Base-by-base conservation (phyloP, 2,113 vertebrate genomes). In the Hepsetus odoe region DNA sequence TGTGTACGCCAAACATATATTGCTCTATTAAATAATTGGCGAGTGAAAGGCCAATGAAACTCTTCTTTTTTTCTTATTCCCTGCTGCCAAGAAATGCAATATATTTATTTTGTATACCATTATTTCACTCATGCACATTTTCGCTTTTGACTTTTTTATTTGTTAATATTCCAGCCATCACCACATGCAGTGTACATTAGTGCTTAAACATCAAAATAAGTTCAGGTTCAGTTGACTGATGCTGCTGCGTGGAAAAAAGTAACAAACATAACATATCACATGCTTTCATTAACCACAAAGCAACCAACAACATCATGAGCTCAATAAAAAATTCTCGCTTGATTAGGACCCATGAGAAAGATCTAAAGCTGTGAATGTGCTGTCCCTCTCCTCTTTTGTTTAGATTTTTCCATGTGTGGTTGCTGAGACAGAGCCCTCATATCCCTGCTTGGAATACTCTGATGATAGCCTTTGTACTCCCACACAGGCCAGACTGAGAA, bases 261-360 rank as follows among this genome's bases (percentile, higher is more conserved):
- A 13, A 7, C 14, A 44, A 38, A 46, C 33, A 11, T 79, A 44
- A 30, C 6, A 49, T 13, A 16, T 65, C 5, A 8, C 59, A 59
- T 18, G 35, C 18, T 38, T 20, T 74, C 12, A 32, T 22, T 74
- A 30, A 30, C 66, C 66, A 72, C 44, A 38, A 65, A 62, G 72
- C 44, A 64, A 64, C 22, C 62, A 68, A 76, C 76, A 58, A 79
- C 33, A 42, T 82, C 79, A 67, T 24, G 24, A 35, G 55, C 33
- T 69, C 53, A 49, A 61, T 32, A 59, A 76, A 55, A 62, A 40
- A 81, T 72, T 71, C 76, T 2, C 9, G 61, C 44, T 75, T 82
- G 80, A 84, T 82, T 82, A 72, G 77, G 64, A 72, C 83, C 62
- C 68, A 61, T 42, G 61, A 72, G 72, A 55, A 72, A 28, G 32